Conservation (phyloP, 2,888 invertebrate genomes). For the Myathropa florea region DNA sequence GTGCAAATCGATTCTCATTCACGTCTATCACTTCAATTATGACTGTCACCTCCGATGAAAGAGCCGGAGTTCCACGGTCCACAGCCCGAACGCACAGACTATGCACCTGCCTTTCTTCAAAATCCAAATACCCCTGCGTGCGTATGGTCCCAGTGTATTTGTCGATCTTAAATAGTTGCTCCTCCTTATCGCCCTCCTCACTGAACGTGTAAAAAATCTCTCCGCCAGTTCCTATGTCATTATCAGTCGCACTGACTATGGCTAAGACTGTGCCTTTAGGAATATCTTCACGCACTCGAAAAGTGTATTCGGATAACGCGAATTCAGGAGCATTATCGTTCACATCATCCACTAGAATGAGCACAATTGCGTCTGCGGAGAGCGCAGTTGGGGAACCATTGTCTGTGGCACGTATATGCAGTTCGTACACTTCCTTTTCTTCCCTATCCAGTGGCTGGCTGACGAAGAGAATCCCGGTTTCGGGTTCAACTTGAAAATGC, state of each 20-base stretch:
- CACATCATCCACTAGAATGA: slow-evolving; percentile 92
- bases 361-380: slow-evolving; percentile 90
- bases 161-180: slow-evolving; percentile 90
- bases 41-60: slow-evolving; percentile 90
- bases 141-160: slow-evolving; percentile 92
- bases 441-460: slow-evolving; percentile 92
- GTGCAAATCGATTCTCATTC: slow-evolving; percentile 94
- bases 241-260: slow-evolving; percentile 90
- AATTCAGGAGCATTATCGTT: slow-evolving; percentile 95
- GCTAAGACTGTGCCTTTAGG: slow-evolving; percentile 93
- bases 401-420: slow-evolving; percentile 90
- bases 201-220: slow-evolving; percentile 89
- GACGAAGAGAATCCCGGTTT: slow-evolving; percentile 89
- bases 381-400: slow-evolving; percentile 84
- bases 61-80: slow-evolving; percentile 91
- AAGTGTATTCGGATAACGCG: slow-evolving; percentile 87
- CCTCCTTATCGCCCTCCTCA: slow-evolving; percentile 85
- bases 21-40: slow-evolving; percentile 95
- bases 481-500: slow-evolving; percentile 90
- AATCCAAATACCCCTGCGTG: slow-evolving; percentile 90
- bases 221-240: slow-evolving; percentile 92
- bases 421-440: slow-evolving; percentile 89
- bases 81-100: slow-evolving; percentile 92
- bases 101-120: slow-evolving; percentile 93
- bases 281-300: slow-evolving; percentile 94